phyloP scores from a whole-genome alignment of 2,888 invertebrate genomes.

The Cheilosia pagana region DNA sequence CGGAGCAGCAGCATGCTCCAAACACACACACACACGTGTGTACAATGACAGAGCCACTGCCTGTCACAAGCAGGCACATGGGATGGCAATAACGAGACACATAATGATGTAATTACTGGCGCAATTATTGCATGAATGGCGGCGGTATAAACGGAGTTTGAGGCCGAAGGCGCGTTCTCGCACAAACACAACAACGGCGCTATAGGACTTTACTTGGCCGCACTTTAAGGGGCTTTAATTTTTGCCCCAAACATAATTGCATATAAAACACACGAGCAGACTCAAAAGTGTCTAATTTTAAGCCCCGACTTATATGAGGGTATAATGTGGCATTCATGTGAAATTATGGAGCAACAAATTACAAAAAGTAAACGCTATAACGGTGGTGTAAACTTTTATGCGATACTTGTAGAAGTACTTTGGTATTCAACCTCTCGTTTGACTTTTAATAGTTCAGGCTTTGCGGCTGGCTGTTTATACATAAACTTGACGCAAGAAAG shows the following conservation, averaged over 20 bases:
- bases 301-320: constrained; percentile 51
- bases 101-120: constrained; percentile 74
- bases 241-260: constrained; percentile 67
- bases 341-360: constrained; percentile 73
- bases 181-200: constrained; percentile 4
- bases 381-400: constrained; percentile 65
- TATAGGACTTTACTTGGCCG: constrained; percentile 25
- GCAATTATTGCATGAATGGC: constrained; percentile 72
- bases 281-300: constrained; percentile 69
- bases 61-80: constrained; percentile 64
- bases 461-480: background rate
- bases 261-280: constrained; percentile 62
- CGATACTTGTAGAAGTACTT: constrained; percentile 64
- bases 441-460: constrained; percentile 61
- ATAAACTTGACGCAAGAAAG: background rate
- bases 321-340: constrained; percentile 65
- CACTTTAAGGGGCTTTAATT: constrained; percentile 70
- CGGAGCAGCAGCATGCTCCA: constrained; percentile 31
- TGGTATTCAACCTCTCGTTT: constrained; percentile 66
- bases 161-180: constrained; percentile 17
- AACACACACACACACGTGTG: constrained; percentile 8
- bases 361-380: constrained; percentile 67
- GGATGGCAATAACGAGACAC: constrained; percentile 74
- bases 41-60: background rate
- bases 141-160: constrained; percentile 12